phyloP scores from a whole-genome alignment of 2,888 invertebrate species.

The Sisyra nigra region DNA sequence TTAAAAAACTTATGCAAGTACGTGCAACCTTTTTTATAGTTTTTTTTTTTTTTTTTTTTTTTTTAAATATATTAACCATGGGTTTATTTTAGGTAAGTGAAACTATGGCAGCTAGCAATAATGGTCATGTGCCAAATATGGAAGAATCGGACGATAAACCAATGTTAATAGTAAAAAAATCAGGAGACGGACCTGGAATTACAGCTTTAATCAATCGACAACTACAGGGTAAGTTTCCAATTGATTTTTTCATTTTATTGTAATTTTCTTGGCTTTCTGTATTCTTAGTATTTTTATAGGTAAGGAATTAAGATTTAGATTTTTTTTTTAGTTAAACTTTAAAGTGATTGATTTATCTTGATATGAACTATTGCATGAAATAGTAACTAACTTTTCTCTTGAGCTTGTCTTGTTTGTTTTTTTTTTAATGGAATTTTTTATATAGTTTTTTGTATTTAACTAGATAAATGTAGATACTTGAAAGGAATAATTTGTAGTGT shows the following conservation, averaged over 20 bases:
- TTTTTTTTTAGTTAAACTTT: background rate
- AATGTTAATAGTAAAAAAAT: constrained; percentile 60
- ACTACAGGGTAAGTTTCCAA: constrained; percentile 44
- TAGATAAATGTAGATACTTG: no score
- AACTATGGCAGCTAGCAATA: constrained; percentile 59
- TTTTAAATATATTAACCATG: background rate
- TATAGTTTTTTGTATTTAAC: no score
- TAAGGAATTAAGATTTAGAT: no score
- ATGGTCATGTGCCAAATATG: constrained; percentile 55
- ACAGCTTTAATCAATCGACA: constrained; percentile 61
- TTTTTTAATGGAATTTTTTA: no score
- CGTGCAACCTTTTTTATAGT: constrained; percentile 18
- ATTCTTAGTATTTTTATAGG: background rate
- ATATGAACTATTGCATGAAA: background rate
- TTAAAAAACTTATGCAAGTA: constrained; percentile 76
- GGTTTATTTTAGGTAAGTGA: constrained; percentile 48
- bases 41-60: background rate
- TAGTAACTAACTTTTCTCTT: no score
- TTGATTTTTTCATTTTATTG: background rate
- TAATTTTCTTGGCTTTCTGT: background rate
- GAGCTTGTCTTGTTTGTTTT: no score
- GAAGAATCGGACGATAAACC: constrained; percentile 62
- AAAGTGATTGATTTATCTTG: background rate
- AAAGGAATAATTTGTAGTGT: background rate
- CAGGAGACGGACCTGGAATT: constrained; percentile 58